Evolutionary conservation across 2,113 vertebrate species (phyloP).

Genomic region (Spheniscus mendiculus): DNA sequence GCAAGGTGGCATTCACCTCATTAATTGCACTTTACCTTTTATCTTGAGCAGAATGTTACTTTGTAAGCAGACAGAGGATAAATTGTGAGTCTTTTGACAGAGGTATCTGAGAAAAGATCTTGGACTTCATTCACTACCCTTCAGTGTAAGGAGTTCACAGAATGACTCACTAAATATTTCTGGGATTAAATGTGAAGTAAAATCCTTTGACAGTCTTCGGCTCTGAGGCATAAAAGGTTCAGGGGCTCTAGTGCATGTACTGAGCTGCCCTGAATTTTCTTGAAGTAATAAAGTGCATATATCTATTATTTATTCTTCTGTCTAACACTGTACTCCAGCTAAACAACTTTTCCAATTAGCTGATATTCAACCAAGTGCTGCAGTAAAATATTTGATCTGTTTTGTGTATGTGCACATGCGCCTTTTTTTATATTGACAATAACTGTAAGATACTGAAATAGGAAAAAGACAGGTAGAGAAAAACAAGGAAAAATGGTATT

Average conservation of each 20-base stretch:
- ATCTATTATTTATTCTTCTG: background rate
- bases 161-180: background rate
- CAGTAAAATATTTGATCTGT: background rate
- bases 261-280: background rate
- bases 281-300: background rate
- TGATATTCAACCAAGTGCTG: background rate
- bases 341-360: background rate
- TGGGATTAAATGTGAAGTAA: background rate
- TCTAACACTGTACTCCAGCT: background rate
- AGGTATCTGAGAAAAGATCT: background rate
- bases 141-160: background rate
- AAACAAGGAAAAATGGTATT: background rate
- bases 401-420: background rate
- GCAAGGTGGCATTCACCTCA: background rate
- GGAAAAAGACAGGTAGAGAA: background rate
- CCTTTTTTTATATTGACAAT: background rate
- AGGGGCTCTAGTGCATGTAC: background rate
- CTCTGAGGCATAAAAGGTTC: background rate
- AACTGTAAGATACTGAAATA: background rate
- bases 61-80: background rate
- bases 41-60: background rate
- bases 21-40: background rate
- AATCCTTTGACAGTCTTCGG: background rate
- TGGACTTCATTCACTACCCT: background rate
- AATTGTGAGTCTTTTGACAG: background rate